Percentiles rank a stretch among this genome's conserved stretches.
Evolutionary conservation across 2,797 vertebrate species (phyloP).

Genomic region (Periophthalmus magnuspinnatus): DNA sequence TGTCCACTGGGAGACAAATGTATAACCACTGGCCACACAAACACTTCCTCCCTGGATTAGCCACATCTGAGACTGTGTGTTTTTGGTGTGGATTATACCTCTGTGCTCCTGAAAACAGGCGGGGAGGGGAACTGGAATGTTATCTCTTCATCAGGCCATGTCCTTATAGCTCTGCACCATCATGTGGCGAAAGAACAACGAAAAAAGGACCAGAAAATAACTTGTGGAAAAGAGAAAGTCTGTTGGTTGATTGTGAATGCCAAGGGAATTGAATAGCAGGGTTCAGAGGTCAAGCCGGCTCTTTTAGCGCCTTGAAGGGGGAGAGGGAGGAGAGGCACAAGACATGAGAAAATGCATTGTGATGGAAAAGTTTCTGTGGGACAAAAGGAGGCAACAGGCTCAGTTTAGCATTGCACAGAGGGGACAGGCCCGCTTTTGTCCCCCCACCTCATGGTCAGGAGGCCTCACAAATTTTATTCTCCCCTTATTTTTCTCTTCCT

Average conservation of each 20-base stretch:
- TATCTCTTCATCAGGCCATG: conserved; percentile 56
- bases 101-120: conserved; percentile 31
- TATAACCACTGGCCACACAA: conserved; percentile 28
- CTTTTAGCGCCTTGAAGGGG: conserved; percentile 44
- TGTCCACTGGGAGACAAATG: conserved; percentile 41
- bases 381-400: conserved; percentile 76
- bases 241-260: conserved; percentile 70
- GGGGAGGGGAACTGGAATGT: not conserved
- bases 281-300: conserved; percentile 69
- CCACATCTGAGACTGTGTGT: conserved; percentile 17
- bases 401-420: conserved; percentile 71
- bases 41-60: conserved; percentile 53
- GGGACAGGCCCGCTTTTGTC: conserved; percentile 78
- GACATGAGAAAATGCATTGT: conserved; percentile 77
- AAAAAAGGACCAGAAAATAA: conserved; percentile 46
- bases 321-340: conserved; percentile 48
- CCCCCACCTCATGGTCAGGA: conserved; percentile 68
- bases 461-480: conserved; percentile 74
- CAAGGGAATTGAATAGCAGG: conserved; percentile 62
- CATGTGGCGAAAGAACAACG: conserved; percentile 22
- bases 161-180: conserved; percentile 28
- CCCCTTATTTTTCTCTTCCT: conserved; percentile 34
- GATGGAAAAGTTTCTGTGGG: conserved; percentile 73
- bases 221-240: conserved; percentile 47
- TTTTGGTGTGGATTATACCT: conserved; percentile 39